Evolutionary conservation across 2,797 vertebrate species (phyloP).

Genomic region (Eulemur albifrons): DNA sequence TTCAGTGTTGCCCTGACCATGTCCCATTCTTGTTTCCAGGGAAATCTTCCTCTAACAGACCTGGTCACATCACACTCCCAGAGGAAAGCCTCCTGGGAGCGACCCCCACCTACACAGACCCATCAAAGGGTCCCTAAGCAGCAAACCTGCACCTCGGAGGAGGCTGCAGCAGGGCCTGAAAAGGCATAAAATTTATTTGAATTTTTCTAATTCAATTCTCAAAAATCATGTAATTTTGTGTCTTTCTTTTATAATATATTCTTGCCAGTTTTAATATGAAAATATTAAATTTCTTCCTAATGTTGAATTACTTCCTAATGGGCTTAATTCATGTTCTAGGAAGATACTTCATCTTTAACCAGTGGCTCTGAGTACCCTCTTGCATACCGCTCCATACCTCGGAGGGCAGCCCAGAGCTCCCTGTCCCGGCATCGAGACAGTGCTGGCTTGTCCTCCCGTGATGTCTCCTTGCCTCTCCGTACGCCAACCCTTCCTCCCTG

Average conservation of each 20-base stretch:
- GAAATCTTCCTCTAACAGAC: background rate
- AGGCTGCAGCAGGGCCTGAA: background rate
- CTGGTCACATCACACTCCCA: background rate
- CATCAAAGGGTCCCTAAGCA: background rate
- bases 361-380: background rate
- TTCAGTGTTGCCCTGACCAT: background rate
- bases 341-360: background rate
- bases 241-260: background rate
- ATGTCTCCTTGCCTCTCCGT: background rate
- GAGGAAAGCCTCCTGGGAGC: background rate
- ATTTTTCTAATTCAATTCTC: background rate
- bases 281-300: background rate
- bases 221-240: background rate
- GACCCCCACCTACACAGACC: background rate
- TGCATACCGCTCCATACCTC: fast-evolving
- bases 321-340: background rate
- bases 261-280: background rate
- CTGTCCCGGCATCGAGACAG: background rate
- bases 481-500: background rate
- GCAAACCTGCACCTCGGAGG: background rate
- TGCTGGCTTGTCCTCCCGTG: background rate
- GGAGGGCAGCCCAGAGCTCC: too few species aligned
- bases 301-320: background rate
- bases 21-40: background rate
- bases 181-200: background rate